These are phyloP conservation scores for Drosophila dunni DNA, from an alignment of 1,140 invertebrate species.

Conservation along the genomic window DNA sequence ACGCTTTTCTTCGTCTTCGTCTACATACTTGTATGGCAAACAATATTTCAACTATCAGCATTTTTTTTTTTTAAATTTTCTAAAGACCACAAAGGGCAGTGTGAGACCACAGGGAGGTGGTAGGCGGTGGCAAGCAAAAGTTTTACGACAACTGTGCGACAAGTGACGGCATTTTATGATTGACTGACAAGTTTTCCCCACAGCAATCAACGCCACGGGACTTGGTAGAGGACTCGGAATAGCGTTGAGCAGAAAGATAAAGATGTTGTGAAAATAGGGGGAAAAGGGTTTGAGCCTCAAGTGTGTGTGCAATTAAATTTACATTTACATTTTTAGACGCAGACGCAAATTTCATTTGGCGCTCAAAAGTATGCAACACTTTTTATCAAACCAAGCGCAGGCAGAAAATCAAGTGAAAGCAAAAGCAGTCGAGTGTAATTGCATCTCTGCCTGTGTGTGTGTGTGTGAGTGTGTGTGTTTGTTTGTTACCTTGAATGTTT, in stretches of 20 bases:
- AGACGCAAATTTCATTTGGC: conserved; percentile 55
- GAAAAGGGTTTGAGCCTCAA: conserved; percentile 22
- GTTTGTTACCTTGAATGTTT: conserved; percentile 57
- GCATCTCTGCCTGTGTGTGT: conserved; percentile 22
- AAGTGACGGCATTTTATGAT: conserved; percentile 68
- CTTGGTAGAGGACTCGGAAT: too few species aligned
- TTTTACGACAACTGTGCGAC: conserved; percentile 63
- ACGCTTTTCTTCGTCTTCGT: conserved; percentile 14
- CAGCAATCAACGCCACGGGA: not conserved
- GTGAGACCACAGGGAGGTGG: not conserved
- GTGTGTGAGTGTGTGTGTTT: conserved; percentile 15
- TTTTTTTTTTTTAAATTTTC: conserved; percentile 28
- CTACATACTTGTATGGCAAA: conserved; percentile 26
- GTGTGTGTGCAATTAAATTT: conserved; percentile 69
- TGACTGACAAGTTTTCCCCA: conserved; percentile 59
- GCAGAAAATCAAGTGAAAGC: conserved; percentile 33
- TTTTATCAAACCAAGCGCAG: conserved; percentile 68
- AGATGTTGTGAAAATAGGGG: not conserved
- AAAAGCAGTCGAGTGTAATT: conserved; percentile 49
- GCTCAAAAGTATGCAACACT: conserved; percentile 74
- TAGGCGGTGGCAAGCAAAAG: conserved; percentile 18
- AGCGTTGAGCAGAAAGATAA: not conserved
- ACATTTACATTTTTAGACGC: conserved; percentile 51
- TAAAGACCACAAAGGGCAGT: conserved; percentile 11
- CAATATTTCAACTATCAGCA: conserved; percentile 42